These are phyloP conservation scores for Hirtodrosophila confusa DNA, from an alignment of 2,888 invertebrate species.

Conservation along the genomic window DNA sequence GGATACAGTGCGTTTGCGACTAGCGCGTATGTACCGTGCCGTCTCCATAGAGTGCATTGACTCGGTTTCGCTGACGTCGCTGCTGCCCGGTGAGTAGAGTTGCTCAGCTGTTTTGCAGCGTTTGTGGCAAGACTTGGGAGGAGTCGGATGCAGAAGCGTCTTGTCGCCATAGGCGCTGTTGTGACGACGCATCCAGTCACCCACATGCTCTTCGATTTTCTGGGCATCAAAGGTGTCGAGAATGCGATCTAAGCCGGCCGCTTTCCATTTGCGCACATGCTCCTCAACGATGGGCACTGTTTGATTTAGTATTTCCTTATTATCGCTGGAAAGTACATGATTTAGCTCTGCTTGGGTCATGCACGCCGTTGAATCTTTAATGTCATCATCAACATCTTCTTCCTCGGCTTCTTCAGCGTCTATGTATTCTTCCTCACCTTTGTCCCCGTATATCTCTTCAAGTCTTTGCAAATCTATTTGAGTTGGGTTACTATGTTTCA, in stretches of 20 bases:
- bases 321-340: constrained; percentile 40
- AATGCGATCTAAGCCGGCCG: constrained; percentile 75
- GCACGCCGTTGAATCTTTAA: constrained; percentile 38
- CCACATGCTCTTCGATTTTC: constrained; percentile 78
- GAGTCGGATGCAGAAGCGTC: not conserved
- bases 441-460: constrained; percentile 37
- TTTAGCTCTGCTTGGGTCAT: constrained; percentile 60
- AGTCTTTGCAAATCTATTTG: constrained; percentile 20
- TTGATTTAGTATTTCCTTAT: constrained; percentile 68
- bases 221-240: constrained; percentile 78
- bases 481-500: constrained; percentile 31
- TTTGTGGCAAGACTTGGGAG: not conserved
- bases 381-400: constrained; percentile 33
- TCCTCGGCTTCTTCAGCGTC: constrained; percentile 43
- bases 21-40: constrained; percentile 79
- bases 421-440: constrained; percentile 18
- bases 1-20: constrained; percentile 51
- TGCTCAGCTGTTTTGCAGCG: not conserved
- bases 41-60: constrained; percentile 81
- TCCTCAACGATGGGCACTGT: constrained; percentile 78
- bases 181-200: constrained; percentile 77
- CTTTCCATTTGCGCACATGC: constrained; percentile 76
- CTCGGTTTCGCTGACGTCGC: constrained; percentile 59
- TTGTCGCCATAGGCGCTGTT: constrained; percentile 59
- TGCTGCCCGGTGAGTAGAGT: not conserved